phyloP scores from a whole-genome alignment of 2,797 vertebrate species.

The Phataginus tetradactyla region DNA sequence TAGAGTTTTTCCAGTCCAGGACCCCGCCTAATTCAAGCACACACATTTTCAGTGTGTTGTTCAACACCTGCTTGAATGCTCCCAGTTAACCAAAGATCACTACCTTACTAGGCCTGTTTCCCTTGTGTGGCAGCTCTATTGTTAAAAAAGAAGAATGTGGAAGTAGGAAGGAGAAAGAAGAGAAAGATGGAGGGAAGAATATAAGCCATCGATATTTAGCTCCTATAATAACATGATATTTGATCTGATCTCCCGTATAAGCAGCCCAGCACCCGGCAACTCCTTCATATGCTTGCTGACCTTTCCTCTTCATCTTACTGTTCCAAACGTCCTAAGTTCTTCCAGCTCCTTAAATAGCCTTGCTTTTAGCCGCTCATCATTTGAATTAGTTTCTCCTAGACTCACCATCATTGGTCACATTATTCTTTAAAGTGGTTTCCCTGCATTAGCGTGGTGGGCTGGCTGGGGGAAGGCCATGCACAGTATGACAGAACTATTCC shows the following conservation, averaged over 20 bases:
- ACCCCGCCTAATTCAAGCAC: not conserved
- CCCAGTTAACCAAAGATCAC: too few species aligned
- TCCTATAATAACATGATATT: too few species aligned
- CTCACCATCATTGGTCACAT: not conserved
- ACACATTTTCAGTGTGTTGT: rapidly evolving
- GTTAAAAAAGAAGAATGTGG: not conserved
- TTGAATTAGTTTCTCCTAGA: not conserved
- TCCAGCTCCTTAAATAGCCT: not conserved
- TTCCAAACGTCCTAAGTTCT: too few species aligned
- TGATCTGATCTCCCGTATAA: not conserved
- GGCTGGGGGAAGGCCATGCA: rapidly evolving
- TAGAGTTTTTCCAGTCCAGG: not conserved
- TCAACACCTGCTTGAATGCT: not conserved
- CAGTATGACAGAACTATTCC: not conserved
- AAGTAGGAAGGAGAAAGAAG: not conserved
- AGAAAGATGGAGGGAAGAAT: not conserved
- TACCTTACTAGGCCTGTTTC: not conserved
- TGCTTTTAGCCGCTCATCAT: not conserved
- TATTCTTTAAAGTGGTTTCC: not conserved
- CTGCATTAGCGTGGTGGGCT: rapidly evolving
- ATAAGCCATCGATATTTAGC: not conserved
- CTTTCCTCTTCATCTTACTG: not conserved
- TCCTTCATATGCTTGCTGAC: too few species aligned
- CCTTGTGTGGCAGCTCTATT: not conserved
- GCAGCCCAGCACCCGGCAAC: too few species aligned